Evolutionary conservation across 1,140 invertebrate genomes (phyloP), one percentile per base, ranked within the genome.

Genomic region (Zaprionus kolodkinae): DNA sequence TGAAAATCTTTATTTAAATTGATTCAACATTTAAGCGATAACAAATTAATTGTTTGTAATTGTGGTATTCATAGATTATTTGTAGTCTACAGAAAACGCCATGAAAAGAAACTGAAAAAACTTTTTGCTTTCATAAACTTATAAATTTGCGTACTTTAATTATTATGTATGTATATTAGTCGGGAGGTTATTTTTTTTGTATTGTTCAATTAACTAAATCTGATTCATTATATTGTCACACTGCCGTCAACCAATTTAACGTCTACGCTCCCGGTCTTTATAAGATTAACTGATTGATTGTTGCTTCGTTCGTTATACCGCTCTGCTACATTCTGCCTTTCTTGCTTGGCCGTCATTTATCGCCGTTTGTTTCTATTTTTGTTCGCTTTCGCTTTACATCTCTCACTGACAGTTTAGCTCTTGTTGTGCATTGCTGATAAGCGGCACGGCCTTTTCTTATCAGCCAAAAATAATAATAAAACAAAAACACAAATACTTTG

Each of bases 351-450:
- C 64, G 80, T 88, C 75, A 79, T 65, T 79, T 87, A 88, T 87
- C 84, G 76, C 69, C 62, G 50, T 72, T 79, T 88, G 80, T 75
- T 87, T 87, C 77, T 87, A 87, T 88, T 88, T 87, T 79, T 52
- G 73, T 87, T 71, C 73, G 73, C 73, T 87, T 80, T 88, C 80
- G 84, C 70, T 78, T 76, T 56, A 56, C 65, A 40, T 60, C 67
- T 64, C 66, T 76, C 61, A 69, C 25, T 48, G 66, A 67, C 62
- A 17, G 77, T 54, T 72, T 69, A 48, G 55, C 70, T 83, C 78
- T 87, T 88, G 84, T 87, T 87, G 84, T 88, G 84, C 84, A 87
- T 87, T 80, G 77, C 84, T 84, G 84, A 87, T 87, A 87, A 87
- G 84, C 56, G 67, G 72, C 71, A 61, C 76, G 65, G 70, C 72